A percentile compares a stretch with the other conserved stretches of the same genome.
Conservation (phyloP, 2,797 vertebrate species). For the Etheostoma perlongum region DNA sequence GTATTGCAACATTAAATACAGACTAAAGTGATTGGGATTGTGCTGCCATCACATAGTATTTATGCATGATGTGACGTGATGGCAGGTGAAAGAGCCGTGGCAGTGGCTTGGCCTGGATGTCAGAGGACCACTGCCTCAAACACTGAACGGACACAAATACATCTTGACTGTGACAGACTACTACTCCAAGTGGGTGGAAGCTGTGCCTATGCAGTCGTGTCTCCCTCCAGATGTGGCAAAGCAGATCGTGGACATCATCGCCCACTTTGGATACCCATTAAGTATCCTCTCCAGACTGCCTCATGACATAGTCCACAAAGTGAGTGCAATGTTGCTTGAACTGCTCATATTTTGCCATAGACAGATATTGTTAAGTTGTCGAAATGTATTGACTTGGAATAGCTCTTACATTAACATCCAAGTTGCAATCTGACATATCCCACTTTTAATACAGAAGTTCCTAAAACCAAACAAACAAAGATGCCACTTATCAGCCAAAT, state of each 20-base stretch:
- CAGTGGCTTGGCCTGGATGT: conserved; percentile 84
- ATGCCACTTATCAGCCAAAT: neutral
- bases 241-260: conserved; percentile 64
- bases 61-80: neutral
- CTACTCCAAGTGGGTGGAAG: conserved; percentile 83
- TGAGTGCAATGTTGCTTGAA: conserved; percentile 34
- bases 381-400: neutral
- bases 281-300: conserved; percentile 79
- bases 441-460: neutral
- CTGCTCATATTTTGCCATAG: neutral
- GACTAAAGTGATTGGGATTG: neutral
- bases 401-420: neutral
- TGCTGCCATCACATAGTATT: neutral
- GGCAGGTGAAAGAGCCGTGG: conserved; percentile 80
- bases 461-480: neutral
- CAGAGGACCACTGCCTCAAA: conserved; percentile 76
- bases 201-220: conserved; percentile 69
- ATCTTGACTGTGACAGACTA: conserved; percentile 77
- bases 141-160: conserved; percentile 71
- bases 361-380: neutral
- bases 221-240: conserved; percentile 59
- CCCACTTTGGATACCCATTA: conserved; percentile 77
- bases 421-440: neutral
- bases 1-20: neutral
- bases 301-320: conserved; percentile 72